Evolutionary conservation across 2,113 vertebrate species (phyloP).

Genomic region (Nycticebus coucang): DNA sequence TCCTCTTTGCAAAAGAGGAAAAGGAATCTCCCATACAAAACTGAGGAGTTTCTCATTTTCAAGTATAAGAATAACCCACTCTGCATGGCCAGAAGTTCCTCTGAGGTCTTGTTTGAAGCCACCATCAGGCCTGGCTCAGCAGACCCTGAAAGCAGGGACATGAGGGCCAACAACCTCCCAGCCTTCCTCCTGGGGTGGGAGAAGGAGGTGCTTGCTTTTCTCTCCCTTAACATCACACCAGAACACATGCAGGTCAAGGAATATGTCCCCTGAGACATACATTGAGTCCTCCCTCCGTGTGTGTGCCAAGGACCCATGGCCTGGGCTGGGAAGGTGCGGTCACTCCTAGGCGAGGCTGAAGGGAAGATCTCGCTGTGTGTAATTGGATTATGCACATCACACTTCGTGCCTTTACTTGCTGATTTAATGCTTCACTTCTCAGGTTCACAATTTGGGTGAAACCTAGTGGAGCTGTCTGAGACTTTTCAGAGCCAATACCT

Average conservation of each 20-base stretch:
- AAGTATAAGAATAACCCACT: background rate
- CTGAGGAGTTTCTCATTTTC: background rate
- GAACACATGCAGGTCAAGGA: background rate
- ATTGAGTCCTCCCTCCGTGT: rapidly evolving
- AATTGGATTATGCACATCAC: conserved; percentile 73
- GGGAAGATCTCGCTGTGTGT: conserved; percentile 39
- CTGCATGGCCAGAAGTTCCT: background rate
- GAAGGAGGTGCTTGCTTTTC: background rate
- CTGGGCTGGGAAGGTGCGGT: background rate
- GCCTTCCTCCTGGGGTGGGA: background rate
- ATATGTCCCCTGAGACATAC: rapidly evolving
- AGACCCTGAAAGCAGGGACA: background rate
- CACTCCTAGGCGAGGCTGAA: conserved; percentile 2
- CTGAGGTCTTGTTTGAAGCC: background rate
- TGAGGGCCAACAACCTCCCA: rapidly evolving
- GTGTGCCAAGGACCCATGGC: background rate
- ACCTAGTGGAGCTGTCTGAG: conserved; percentile 73
- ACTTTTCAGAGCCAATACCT: conserved; percentile 73
- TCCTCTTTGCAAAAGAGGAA: background rate
- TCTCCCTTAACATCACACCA: background rate
- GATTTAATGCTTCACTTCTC: conserved; percentile 79
- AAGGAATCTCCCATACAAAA: background rate
- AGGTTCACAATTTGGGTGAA: conserved; percentile 61
- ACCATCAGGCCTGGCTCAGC: background rate
- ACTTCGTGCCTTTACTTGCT: conserved; percentile 70